Evolutionary conservation across 2,113 vertebrate genomes (phyloP), one percentile per base, ranked within the genome.

Genomic region (Cottus gobio): DNA sequence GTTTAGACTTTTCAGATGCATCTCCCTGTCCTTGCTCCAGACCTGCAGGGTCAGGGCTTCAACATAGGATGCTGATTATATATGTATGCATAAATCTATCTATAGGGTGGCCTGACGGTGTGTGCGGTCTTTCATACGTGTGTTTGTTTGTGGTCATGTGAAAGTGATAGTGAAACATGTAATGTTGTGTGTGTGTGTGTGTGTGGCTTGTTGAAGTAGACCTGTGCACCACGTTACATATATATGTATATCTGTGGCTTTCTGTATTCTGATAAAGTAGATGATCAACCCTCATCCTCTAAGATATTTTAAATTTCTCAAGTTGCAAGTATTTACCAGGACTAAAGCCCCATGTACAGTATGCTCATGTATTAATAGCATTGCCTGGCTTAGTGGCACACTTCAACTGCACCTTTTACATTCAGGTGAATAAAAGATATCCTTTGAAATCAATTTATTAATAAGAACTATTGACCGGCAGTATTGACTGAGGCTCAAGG

Each of bases 51-150:
- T 93, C 93, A 94, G 64, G 90, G 90, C 72, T 85, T 72, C 83
- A 42, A 57, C 64, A 78, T 39, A 83, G 60, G 62, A 82, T 81
- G 75, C 82, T 87, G 84, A 89, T 90, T 85, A 85, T 83, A 84
- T 78, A 89, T 89, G 77, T 71, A 90, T 91, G 91, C 91, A 91
- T 94, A 91, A 93, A 94, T 94, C 87, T 88, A 84, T 87, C 83
- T 82, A 77, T 65, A 79, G 87, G 82, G 75, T 73, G 76, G 54
- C 42, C 75, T 80, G 75, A 71, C 8, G 37, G 34, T 42, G 58
- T 30, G 67, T 64, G 71, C 66, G 9, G 60, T 42, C 46, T 4
- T 44, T 46, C 37, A 63, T n/a, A 4, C 15, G 24, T 79, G 62
- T 73, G 24, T 26, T 24, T 39, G 66, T 46, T 18, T 72, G 62